These are phyloP conservation scores for Hartigia nigra DNA, from an alignment of 2,888 invertebrate genomes.

Conservation along the genomic window DNA sequence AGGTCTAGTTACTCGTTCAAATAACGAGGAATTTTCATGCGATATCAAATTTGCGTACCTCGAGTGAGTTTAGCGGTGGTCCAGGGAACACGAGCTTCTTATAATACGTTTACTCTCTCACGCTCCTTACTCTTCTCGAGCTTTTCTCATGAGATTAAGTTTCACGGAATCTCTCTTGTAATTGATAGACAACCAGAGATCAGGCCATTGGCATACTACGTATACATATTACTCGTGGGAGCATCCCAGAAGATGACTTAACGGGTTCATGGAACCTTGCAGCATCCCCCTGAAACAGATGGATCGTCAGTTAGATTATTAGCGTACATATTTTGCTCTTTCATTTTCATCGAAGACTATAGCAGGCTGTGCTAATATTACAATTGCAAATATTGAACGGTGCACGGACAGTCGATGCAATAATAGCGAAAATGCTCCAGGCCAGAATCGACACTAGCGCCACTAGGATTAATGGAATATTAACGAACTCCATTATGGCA, in stretches of 20 bases:
- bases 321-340: background rate
- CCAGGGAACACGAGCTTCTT: conserved; percentile 12
- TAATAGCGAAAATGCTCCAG: conserved; percentile 6
- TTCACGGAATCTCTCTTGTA: conserved; percentile 2
- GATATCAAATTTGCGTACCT: background rate
- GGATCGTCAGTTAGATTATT: background rate
- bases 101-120: conserved; percentile 5
- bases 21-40: conserved; percentile 8
- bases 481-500: conserved; percentile 9
- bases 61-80: background rate
- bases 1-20: conserved; percentile 15
- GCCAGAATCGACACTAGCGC: background rate
- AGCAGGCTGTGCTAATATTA: conserved; percentile 16
- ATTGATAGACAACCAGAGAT: background rate
- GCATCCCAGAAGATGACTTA: background rate
- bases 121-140: background rate
- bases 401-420: conserved; percentile 6
- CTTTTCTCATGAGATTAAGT: background rate
- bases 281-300: background rate
- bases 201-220: background rate
- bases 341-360: background rate
- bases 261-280: background rate
- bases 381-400: conserved; percentile 15
- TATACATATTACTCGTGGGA: background rate
- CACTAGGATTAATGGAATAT: conserved; percentile 20